Percentiles rank a stretch among this genome's conserved stretches.
Conservation (phyloP, 1,140 invertebrate genomes). For the Drosophila grimshawi region DNA sequence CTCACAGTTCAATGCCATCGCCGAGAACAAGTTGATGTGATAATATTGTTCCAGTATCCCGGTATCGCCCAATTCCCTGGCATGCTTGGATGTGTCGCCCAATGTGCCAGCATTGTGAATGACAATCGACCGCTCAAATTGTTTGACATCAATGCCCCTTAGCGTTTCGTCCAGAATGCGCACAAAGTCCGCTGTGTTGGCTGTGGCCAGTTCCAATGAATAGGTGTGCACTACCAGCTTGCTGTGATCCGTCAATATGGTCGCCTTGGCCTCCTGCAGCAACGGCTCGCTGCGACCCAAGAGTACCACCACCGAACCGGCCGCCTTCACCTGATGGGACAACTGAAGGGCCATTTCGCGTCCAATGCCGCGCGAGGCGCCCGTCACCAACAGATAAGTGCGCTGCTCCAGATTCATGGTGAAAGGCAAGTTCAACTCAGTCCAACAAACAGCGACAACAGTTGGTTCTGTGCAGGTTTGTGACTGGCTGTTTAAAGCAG, state of each 20-base stretch:
- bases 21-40: conserved; percentile 92
- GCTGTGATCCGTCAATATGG: conserved; percentile 85
- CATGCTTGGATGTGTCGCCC: conserved; percentile 89
- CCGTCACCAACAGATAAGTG: conserved; percentile 89
- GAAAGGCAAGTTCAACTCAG: not conserved
- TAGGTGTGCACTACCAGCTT: conserved; percentile 85
- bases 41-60: conserved; percentile 89
- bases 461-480: conserved; percentile 20
- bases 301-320: conserved; percentile 90
- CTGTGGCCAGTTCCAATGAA: conserved; percentile 87
- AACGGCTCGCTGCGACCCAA: conserved; percentile 89
- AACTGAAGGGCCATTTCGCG: conserved; percentile 90
- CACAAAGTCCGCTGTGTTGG: conserved; percentile 51
- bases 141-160: not conserved
- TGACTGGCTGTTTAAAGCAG: conserved; percentile 18
- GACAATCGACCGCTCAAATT: conserved; percentile 89
- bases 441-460: conserved; percentile 35
- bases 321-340: conserved; percentile 86
- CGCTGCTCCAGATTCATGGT: conserved; percentile 80
- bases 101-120: conserved; percentile 96
- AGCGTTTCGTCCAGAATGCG: conserved; percentile 53
- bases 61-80: conserved; percentile 87
- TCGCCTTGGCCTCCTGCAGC: conserved; percentile 87
- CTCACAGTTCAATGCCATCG: conserved; percentile 90
- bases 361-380: conserved; percentile 95